These are phyloP conservation scores for Pseudoatta argentina DNA, from an alignment of 1,140 invertebrate species.

Conservation along the genomic window DNA sequence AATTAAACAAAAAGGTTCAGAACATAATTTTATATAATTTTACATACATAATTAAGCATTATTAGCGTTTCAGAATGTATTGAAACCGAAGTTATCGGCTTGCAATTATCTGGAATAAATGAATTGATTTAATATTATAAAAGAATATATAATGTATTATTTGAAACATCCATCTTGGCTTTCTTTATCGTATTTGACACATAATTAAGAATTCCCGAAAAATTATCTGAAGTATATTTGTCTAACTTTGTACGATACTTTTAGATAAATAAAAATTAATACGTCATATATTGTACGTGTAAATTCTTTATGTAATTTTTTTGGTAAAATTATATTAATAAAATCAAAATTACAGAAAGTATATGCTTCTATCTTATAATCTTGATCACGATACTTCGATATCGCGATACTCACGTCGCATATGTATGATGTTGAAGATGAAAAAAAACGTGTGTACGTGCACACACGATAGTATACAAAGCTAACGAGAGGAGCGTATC, in stretches of 20 bases:
- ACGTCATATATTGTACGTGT: not conserved
- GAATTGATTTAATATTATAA: too few species aligned
- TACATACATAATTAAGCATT: not conserved
- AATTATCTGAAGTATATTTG: not conserved
- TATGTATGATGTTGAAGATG: not conserved
- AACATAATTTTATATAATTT: not conserved
- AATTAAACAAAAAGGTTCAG: not conserved
- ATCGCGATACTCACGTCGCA: not conserved
- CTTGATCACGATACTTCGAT: conserved; percentile 1
- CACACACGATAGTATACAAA: conserved; percentile 10
- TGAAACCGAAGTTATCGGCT: too few species aligned
- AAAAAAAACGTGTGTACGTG: not conserved
- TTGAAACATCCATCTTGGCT: too few species aligned
- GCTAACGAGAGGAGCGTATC: conserved; percentile 15
- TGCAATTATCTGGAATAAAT: too few species aligned
- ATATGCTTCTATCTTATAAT: conserved; percentile 11
- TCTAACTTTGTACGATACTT: not conserved
- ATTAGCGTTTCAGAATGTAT: too few species aligned
- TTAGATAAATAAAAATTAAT: not conserved
- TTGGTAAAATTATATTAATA: conserved; percentile 8
- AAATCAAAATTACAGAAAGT: conserved; percentile 19
- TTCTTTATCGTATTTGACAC: too few species aligned
- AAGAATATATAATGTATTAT: too few species aligned
- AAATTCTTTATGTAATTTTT: not conserved
- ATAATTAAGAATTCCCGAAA: not conserved